Conservation (phyloP, 2,113 vertebrate species). For the Sminthopsis crassicaudata region DNA sequence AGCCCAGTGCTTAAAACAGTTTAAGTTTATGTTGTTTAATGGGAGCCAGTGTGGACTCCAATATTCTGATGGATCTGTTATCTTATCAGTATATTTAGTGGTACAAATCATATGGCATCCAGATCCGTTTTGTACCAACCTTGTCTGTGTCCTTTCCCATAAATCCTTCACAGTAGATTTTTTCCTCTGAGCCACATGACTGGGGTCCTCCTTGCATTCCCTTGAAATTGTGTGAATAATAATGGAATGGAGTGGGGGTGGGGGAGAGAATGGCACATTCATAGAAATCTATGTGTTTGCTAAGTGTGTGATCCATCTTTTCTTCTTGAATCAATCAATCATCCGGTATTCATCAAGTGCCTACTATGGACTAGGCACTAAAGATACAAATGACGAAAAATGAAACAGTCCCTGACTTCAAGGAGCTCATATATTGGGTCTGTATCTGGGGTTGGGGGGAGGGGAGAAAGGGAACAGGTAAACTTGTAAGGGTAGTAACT, state of each 20-base stretch:
- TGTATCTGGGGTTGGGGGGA: background rate
- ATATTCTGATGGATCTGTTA: background rate
- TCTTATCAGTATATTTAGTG: background rate
- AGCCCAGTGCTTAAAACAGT: constrained; percentile 21
- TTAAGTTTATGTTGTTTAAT: background rate
- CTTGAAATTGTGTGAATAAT: background rate
- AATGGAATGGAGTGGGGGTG: background rate
- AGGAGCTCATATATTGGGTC: background rate
- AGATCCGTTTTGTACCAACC: background rate
- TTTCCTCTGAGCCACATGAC: background rate
- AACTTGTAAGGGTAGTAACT: background rate
- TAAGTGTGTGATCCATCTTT: background rate
- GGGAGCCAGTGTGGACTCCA: constrained; percentile 19
- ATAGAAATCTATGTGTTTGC: background rate
- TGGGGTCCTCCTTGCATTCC: background rate
- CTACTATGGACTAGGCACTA: background rate
- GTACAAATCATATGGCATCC: background rate
- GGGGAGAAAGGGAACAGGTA: background rate
- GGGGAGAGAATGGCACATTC: background rate
- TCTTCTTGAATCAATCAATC: background rate
- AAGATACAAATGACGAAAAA: background rate
- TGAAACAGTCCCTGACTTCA: no score
- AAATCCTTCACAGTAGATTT: background rate
- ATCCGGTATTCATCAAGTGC: background rate
- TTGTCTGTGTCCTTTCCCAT: background rate